These are phyloP conservation scores for Paracanthobrama guichenoti DNA, from an alignment of 2,113 vertebrate genomes.

Conservation along the genomic window DNA sequence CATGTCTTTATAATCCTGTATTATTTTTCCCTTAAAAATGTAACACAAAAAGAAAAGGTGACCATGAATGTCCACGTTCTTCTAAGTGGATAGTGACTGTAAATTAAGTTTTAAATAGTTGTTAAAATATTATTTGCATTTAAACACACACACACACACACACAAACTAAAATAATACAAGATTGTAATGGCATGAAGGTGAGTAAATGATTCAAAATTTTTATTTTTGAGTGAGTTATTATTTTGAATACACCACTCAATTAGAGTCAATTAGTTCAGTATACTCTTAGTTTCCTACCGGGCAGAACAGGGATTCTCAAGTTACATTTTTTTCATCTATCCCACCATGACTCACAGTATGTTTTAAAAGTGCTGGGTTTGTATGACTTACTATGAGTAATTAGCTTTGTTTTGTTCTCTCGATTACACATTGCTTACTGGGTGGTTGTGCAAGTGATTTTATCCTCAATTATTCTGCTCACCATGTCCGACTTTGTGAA, in stretches of 20 bases:
- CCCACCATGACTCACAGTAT: not conserved
- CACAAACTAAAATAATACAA: not conserved
- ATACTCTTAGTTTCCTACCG: not conserved
- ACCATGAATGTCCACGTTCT: no score
- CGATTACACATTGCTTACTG: not conserved
- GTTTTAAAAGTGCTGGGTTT: not conserved
- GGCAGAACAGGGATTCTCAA: not conserved
- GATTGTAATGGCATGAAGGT: not conserved
- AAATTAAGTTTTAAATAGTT: no score
- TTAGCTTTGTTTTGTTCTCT: not conserved
- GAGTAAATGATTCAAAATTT: not conserved
- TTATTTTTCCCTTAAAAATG: not conserved
- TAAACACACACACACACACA: no score
- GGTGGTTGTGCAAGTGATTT: not conserved
- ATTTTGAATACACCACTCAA: not conserved
- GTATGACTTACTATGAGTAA: not conserved
- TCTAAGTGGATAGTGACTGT: no score
- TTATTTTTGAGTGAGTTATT: not conserved
- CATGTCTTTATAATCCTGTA: not conserved
- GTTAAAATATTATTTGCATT: no score
- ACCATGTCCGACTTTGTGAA: not conserved
- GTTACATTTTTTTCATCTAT: slow-evolving; percentile 3
- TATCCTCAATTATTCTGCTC: not conserved
- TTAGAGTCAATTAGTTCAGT: not conserved
- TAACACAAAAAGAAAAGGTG: no score